A percentile compares a stretch with the other conserved stretches of the same genome.
phyloP scores from a whole-genome alignment of 2,888 invertebrate genomes.

The Sarcophaga subvicina region DNA sequence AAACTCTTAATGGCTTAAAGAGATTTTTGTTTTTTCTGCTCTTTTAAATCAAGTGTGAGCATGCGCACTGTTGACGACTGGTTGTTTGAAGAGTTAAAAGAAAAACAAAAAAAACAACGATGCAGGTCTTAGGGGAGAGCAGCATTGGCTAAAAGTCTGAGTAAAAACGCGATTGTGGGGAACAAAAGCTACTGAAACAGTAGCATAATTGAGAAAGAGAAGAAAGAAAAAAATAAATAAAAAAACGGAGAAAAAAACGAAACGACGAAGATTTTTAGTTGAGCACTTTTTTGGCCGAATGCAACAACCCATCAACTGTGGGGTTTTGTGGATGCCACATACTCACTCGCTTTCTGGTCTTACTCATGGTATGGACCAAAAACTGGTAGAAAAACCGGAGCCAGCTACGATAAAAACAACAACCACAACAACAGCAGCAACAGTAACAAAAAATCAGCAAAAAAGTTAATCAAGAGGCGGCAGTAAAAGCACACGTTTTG shows the following conservation, averaged over 20 bases:
- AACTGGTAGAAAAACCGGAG: background rate
- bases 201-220: slow-evolving; percentile 48
- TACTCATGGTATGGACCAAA: slow-evolving; percentile 28
- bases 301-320: slow-evolving; percentile 1
- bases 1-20: slow-evolving; percentile 39
- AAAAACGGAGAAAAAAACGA: background rate
- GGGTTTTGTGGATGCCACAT: slow-evolving; percentile 28
- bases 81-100: slow-evolving; percentile 16
- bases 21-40: slow-evolving; percentile 44
- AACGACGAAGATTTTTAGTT: background rate
- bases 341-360: background rate
- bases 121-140: slow-evolving; percentile 7
- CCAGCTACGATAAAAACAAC: background rate
- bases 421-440: background rate
- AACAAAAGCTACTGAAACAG: slow-evolving; percentile 47
- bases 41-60: slow-evolving; percentile 47
- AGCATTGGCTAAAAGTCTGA: slow-evolving; percentile 24
- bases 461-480: slow-evolving; percentile 59
- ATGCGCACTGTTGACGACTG: slow-evolving; percentile 59
- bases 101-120: slow-evolving; percentile 19
- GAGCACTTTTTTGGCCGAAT: slow-evolving; percentile 10
- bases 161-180: slow-evolving; percentile 22
- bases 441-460: slow-evolving; percentile 45
- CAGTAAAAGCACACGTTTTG: slow-evolving; percentile 45
- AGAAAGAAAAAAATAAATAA: background rate